Conservation (phyloP, 2,888 invertebrate species). For the Carcina quercana region DNA sequence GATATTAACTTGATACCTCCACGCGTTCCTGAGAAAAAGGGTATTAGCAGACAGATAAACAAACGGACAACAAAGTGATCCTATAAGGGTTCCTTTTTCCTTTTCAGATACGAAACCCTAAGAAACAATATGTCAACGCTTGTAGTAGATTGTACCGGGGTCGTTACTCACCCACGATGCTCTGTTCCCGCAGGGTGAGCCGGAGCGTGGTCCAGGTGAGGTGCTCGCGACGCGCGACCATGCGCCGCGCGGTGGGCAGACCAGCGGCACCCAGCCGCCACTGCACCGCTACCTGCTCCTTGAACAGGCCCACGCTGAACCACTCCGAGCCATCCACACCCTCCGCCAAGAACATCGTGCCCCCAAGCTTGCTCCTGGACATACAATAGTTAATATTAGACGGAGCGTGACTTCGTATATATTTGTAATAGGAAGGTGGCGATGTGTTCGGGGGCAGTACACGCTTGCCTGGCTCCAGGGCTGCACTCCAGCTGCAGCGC, state of each 20-base stretch:
- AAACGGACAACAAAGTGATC: too few species aligned
- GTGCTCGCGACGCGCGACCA: slow-evolving; percentile 43
- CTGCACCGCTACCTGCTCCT: slow-evolving; percentile 79
- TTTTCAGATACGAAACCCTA: too few species aligned
- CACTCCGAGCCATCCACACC: slow-evolving; percentile 54
- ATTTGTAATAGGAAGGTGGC: not conserved
- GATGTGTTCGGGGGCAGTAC: not conserved
- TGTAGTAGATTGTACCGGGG: not conserved
- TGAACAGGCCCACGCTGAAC: slow-evolving; percentile 82
- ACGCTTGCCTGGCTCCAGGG: too few species aligned
- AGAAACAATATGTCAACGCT: too few species aligned
- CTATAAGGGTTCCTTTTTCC: too few species aligned
- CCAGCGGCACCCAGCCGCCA: slow-evolving; percentile 73
- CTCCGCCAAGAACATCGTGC: slow-evolving; percentile 83
- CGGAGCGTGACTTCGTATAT: not conserved
- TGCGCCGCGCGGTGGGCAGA: slow-evolving; percentile 34
- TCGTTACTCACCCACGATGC: not conserved
- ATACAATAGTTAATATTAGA: not conserved
- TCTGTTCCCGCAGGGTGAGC: slow-evolving; percentile 12
- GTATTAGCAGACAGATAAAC: too few species aligned
- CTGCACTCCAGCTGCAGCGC: too few species aligned
- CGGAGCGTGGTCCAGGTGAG: slow-evolving; percentile 37
- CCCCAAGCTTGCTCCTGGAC: slow-evolving; percentile 80
- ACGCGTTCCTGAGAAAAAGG: too few species aligned
- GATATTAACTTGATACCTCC: too few species aligned